Base-by-base conservation (phyloP, 1,140 invertebrate genomes). In the Papilio dardanus region DNA sequence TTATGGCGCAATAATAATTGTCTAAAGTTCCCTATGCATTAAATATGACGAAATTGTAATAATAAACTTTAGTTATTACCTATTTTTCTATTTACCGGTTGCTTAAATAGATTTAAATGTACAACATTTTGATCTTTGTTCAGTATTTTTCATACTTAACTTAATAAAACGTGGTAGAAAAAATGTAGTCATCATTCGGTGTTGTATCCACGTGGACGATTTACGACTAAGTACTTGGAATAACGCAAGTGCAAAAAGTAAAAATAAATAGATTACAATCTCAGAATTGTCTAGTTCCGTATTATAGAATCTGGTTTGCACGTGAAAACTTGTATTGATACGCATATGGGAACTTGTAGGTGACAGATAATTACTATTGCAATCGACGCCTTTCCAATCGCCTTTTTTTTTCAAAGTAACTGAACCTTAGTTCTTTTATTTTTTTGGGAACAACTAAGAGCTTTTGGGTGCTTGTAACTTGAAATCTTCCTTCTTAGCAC, bases 361-460 rank as follows among this genome's bases (percentile, higher is more conserved):
- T 78, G 77, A 69, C 77, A 75, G 74, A 69, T 74, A 73, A 54
- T 68, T 73, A 33, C 50, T 58, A 73, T 58, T 73, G 71, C 71
- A 54, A 46, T 75, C 58, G 46, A 74, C 74, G 40, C 50, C 75
- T 75, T 74, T 69, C 75, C 71, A 42, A 76, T 37, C 67, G 66
- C 62, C 74, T 67, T 40, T 68, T 58, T 74, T 74, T 46, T 66
- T 65, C 19, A 65, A 42, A 71, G 46, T 75, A n/a, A 71, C 77
- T 77, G 42, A 68, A 50, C 19, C 42, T 74, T 74, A 14, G 67
- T 54, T 67, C 31, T 42, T 67, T 67, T 14, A 21, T 35, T 58
- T 73, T n/a, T 66, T 46, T 24, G 62, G 68, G 62, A 33, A 50
- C 35, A 58, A 30, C 21, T 50, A 40, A 58, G 30, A 75, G 46